Percentiles rank a stretch among this genome's conserved stretches.
Conservation (phyloP, 2,797 vertebrate genomes). For the Mormyrops attenuatus region DNA sequence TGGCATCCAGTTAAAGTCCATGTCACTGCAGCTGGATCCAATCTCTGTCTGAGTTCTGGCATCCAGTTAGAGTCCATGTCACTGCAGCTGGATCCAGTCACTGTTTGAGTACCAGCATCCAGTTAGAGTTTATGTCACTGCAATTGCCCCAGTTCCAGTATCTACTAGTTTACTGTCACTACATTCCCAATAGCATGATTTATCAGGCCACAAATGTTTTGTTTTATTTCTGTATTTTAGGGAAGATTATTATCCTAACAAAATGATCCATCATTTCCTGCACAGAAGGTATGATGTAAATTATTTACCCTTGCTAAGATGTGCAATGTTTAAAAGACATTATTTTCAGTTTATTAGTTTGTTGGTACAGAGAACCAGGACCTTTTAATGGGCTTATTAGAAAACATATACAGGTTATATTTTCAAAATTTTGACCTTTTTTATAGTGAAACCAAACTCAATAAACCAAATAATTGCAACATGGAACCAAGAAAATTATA, state of each 20-base stretch:
- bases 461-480: no score
- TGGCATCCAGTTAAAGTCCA: background rate
- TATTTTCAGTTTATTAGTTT: background rate
- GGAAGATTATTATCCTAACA: constrained; percentile 58
- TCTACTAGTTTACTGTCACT: background rate
- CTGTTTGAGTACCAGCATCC: no score
- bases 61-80: no score
- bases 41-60: no score
- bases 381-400: no score
- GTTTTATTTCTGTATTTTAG: constrained; percentile 53
- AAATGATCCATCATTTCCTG: constrained; percentile 45
- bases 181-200: background rate
- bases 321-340: background rate
- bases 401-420: no score
- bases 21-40: background rate
- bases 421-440: no score
- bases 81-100: no score
- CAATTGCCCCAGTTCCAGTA: background rate
- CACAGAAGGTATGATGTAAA: constrained; percentile 55
- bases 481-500: no score
- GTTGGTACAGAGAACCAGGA: no score
- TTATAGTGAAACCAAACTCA: no score
- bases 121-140: background rate
- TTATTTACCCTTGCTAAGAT: background rate
- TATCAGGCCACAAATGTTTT: background rate